Percentiles rank a stretch among this genome's conserved stretches.
These are phyloP conservation scores for Odocoileus hemionus DNA, from an alignment of 2,113 vertebrate genomes.

Conservation along the genomic window DNA sequence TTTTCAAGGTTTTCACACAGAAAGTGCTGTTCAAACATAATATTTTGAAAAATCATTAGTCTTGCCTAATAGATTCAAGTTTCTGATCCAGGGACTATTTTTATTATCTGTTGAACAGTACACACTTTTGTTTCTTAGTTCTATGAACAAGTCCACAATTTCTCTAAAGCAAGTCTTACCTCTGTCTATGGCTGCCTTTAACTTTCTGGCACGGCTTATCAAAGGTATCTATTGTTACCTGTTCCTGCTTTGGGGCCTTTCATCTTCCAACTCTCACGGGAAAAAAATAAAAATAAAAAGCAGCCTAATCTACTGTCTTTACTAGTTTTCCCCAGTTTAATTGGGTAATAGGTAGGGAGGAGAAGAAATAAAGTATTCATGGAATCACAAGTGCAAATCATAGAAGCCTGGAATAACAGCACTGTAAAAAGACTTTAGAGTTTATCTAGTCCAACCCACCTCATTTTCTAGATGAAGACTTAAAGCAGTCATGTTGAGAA, in stretches of 20 bases:
- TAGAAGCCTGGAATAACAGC: neutral
- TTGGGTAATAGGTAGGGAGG: neutral
- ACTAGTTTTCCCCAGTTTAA: neutral
- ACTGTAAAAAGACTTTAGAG: neutral
- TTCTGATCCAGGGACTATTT: slow-evolving; percentile 41
- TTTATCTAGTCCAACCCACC: neutral
- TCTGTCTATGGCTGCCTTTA: neutral
- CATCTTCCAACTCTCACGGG: neutral
- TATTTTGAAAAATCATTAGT: slow-evolving; percentile 45
- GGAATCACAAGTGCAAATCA: neutral
- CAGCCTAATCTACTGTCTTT: neutral
- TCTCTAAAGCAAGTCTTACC: slow-evolving; percentile 22
- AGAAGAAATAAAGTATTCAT: neutral
- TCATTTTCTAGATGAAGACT: neutral
- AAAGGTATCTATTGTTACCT: neutral
- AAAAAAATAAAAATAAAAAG: slow-evolving; percentile 36
- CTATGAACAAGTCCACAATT: slow-evolving; percentile 27
- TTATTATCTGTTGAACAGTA: slow-evolving; percentile 32
- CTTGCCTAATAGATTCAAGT: slow-evolving; percentile 18
- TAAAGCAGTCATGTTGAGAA: neutral
- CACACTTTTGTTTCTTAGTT: slow-evolving; percentile 15
- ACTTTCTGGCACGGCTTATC: neutral
- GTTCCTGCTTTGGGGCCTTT: neutral
- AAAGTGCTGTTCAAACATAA: slow-evolving; percentile 42
- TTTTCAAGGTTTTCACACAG: slow-evolving; percentile 34